Conservation (phyloP, 2,113 vertebrate species). For the Gracilinanus agilis region DNA sequence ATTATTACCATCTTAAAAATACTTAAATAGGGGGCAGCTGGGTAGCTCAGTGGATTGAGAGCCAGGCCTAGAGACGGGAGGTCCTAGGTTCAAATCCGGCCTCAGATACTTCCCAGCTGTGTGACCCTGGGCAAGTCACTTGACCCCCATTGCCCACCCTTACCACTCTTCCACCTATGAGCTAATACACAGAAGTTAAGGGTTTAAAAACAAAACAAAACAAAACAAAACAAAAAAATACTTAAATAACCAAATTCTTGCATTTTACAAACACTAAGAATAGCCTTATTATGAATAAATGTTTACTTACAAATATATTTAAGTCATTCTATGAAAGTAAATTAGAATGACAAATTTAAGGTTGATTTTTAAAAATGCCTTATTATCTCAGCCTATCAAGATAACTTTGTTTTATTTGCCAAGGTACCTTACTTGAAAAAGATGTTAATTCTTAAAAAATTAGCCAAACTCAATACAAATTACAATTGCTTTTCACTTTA, state of each 20-base stretch:
- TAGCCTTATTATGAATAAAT: background rate
- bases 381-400: background rate
- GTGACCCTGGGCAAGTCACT: no score
- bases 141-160: no score
- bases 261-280: background rate
- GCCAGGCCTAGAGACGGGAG: no score
- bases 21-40: no score
- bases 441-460: background rate
- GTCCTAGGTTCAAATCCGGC: no score
- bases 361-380: background rate
- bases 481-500: background rate
- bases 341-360: background rate
- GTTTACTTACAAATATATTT: background rate
- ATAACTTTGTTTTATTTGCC: background rate
- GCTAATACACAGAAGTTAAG: no score
- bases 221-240: no score
- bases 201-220: no score
- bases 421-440: background rate
- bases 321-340: background rate
- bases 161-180: no score
- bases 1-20: background rate
- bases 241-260: background rate
- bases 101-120: no score
- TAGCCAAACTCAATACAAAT: background rate
- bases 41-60: no score